Conservation (phyloP, 2,797 vertebrate genomes). For the Tenualosa thibaudeaui region DNA sequence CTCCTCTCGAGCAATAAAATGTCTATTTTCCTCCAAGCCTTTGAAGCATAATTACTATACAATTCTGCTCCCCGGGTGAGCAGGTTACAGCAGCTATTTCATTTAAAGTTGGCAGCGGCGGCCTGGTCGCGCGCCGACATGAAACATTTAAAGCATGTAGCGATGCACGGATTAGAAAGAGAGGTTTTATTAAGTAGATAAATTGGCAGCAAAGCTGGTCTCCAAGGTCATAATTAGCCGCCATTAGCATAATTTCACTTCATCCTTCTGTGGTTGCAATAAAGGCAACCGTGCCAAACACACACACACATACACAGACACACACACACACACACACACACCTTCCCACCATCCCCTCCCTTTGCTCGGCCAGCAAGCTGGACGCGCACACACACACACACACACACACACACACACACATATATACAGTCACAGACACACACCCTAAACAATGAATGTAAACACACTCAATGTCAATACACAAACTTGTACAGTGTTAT, state of each 20-base stretch:
- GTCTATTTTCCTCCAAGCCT: constrained; percentile 60
- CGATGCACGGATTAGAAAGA: constrained; percentile 64
- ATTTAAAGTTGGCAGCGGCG: constrained; percentile 74
- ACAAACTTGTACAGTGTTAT: neutral
- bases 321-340: constrained; percentile 23
- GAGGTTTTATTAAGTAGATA: constrained; percentile 65
- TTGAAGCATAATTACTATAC: constrained; percentile 79
- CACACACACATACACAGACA: constrained; percentile 39
- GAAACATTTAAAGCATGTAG: constrained; percentile 63
- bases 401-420: neutral
- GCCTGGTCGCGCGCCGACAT: constrained; percentile 55
- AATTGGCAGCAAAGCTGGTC: constrained; percentile 64
- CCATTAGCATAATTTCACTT: constrained; percentile 68
- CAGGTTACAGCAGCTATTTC: constrained; percentile 73
- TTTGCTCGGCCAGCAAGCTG: neutral
- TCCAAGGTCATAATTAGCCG: constrained; percentile 67
- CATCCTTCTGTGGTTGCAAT: constrained; percentile 63
- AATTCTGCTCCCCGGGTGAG: constrained; percentile 70
- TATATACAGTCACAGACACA: neutral
- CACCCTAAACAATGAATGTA: too few species aligned
- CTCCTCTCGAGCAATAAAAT: constrained; percentile 61
- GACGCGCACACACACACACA: neutral
- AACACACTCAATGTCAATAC: neutral
- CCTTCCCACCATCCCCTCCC: neutral
- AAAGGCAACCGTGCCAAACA: constrained; percentile 58